Percentiles rank a stretch among this genome's conserved stretches.
Evolutionary conservation across 2,888 invertebrate species (phyloP).

Genomic region (Protophormia terraenovae): DNA sequence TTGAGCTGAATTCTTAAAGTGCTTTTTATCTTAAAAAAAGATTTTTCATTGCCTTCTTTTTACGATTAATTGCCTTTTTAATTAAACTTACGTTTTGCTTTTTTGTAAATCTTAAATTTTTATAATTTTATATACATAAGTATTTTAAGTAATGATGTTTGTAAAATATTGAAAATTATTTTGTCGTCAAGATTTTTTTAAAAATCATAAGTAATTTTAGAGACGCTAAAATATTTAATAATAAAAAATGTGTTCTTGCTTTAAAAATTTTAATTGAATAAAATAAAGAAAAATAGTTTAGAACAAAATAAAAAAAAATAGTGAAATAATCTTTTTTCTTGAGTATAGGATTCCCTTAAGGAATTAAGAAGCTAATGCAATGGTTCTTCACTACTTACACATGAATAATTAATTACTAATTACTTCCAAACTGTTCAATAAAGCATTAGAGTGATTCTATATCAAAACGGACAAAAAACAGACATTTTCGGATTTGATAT

Average conservation of each 20-base stretch:
- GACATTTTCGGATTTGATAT: no score
- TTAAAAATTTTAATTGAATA: slow-evolving; percentile 37
- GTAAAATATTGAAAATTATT: neutral
- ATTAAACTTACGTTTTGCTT: neutral
- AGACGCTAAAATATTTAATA: slow-evolving; percentile 21
- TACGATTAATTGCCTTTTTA: neutral
- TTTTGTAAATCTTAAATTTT: neutral
- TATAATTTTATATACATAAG: neutral
- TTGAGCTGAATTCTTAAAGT: slow-evolving; percentile 59
- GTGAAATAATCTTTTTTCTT: no score
- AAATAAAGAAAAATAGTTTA: slow-evolving; percentile 39
- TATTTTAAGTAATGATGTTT: slow-evolving; percentile 13
- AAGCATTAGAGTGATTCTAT: no score
- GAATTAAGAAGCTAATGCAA: no score
- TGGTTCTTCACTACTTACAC: no score
- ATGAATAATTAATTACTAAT: no score
- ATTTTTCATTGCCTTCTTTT: neutral
- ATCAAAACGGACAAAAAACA: no score
- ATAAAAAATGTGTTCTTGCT: slow-evolving; percentile 35
- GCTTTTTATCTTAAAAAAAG: slow-evolving; percentile 30
- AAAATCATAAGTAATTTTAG: neutral
- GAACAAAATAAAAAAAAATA: no score
- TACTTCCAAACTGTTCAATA: no score
- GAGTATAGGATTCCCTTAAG: no score
- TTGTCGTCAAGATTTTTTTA: neutral